Evolutionary conservation across 2,113 vertebrate genomes (phyloP), one percentile per base, ranked within the genome.

Genomic region (Charina bottae): DNA sequence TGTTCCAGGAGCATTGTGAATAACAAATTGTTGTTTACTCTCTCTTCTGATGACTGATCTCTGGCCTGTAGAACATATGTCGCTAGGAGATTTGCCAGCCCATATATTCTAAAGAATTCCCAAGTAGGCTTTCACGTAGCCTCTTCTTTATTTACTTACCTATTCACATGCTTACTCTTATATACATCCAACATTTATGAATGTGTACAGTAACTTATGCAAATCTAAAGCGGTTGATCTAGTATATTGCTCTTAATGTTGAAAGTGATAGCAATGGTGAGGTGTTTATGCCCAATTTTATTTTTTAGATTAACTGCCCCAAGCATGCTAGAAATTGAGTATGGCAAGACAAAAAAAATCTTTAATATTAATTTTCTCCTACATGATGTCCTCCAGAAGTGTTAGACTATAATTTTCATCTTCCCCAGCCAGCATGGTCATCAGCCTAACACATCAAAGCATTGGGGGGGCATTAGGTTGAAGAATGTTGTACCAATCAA

Each of bases 51-150:
- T 19, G 10, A 90, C 55, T 54, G 92, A 42, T 84, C 53, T 1
- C 58, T 88, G 62, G 89, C 88, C 90, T 28, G 0, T 55, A 6
- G 59, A 91, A 89, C 46, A 42, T 0, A 0, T 54, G 87, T 53
- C 90, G 87, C 60, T 1, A 0, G 24, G 11, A 62, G 56, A 19
- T 54, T 59, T 90, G 28, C 64, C 84, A 21, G 68, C 56, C 37
- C 42, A 28, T 46, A 0, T 6, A 89, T 87, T 2, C 2, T 0
- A 19, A 60, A 13, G 59, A 28, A 33, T 37, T 26, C 42, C 56
- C 28, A 64, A 49, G 87, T 53, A 26, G 54, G 59, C 37, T 91
- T 90, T 89, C 9, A 46, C 13, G 10, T 58, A 59, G 58, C 28
- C 33, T 93, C 72, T 86, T 92, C 23, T 62, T 72, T 33, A 2